A percentile compares a stretch with the other conserved stretches of the same genome.
phyloP scores from a whole-genome alignment of 2,888 invertebrate species.

The Anoncus sp. region DNA sequence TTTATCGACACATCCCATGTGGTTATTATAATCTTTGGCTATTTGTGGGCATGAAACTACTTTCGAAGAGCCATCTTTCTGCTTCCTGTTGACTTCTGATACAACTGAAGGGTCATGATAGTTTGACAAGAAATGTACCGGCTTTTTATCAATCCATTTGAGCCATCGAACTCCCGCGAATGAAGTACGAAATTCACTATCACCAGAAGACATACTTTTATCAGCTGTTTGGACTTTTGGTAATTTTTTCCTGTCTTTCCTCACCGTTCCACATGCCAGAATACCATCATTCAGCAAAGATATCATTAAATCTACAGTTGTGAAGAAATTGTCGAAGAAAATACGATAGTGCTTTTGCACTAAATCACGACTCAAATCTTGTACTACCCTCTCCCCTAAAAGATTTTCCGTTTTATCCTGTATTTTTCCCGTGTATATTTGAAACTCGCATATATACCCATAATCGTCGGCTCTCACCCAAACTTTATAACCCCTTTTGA shows the following conservation, averaged over 20 bases:
- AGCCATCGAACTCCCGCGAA: background rate
- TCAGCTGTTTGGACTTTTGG: constrained; percentile 40
- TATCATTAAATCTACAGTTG: constrained; percentile 17
- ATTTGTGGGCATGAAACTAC: constrained; percentile 5
- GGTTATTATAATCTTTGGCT: constrained; percentile 16
- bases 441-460: constrained; percentile 60
- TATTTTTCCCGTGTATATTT: constrained; percentile 74
- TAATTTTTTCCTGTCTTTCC: constrained; percentile 47
- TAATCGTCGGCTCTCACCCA: constrained; percentile 38
- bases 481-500: constrained; percentile 48
- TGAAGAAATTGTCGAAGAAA: constrained; percentile 61
- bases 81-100: constrained; percentile 8
- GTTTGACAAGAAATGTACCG: constrained; percentile 10
- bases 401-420: constrained; percentile 62
- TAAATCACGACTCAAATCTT: constrained; percentile 63
- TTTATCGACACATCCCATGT: constrained; percentile 30
- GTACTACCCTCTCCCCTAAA: constrained; percentile 70
- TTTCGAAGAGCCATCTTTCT: constrained; percentile 18
- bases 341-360: constrained; percentile 45
- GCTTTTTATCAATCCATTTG: constrained; percentile 16
- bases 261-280: constrained; percentile 57
- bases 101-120: constrained; percentile 17
- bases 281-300: constrained; percentile 52
- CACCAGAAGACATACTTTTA: constrained; percentile 4
- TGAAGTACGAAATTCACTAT: constrained; percentile 15